phyloP scores from a whole-genome alignment of 2,888 invertebrate genomes.

The Melipona bicolor region DNA sequence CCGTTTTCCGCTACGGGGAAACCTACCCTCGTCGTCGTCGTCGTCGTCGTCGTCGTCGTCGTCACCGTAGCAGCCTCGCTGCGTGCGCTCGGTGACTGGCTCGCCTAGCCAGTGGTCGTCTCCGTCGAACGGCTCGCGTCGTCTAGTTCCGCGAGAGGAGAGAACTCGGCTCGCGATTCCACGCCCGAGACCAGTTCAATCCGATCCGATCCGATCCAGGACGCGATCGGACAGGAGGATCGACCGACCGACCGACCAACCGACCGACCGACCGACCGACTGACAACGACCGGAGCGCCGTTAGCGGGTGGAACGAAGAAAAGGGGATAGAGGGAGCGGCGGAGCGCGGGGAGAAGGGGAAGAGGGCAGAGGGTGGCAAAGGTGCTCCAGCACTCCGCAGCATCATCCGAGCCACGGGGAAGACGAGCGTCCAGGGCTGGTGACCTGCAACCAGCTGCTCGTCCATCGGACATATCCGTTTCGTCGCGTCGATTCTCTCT shows the following conservation, averaged over 20 bases:
- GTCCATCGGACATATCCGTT: background rate
- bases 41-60: background rate
- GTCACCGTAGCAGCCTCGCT: background rate
- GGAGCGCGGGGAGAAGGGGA: constrained; percentile 8
- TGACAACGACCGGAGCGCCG: constrained; percentile 23
- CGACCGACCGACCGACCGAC: constrained; percentile 25
- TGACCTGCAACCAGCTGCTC: constrained; percentile 65
- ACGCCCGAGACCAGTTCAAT: constrained; percentile 42
- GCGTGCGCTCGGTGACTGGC: background rate
- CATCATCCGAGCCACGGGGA: constrained; percentile 61
- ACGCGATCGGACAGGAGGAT: constrained; percentile 1
- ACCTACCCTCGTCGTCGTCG: constrained; percentile 24
- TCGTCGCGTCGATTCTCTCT: background rate
- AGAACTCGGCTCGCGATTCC: constrained; percentile 36
- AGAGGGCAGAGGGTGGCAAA: constrained; percentile 44
- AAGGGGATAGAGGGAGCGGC: constrained; percentile 1
- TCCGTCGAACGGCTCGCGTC: background rate
- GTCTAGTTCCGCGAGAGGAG: constrained; percentile 3
- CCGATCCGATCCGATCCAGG: too few relatives aligned
- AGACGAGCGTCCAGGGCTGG: constrained; percentile 68
- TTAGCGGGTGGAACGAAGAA: background rate
- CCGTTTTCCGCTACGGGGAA: constrained; percentile 60
- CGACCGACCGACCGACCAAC: background rate
- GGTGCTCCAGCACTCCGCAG: constrained; percentile 59
- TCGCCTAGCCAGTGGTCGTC: background rate